These are phyloP conservation scores for Eupithecia inturbata DNA, from an alignment of 2,888 invertebrate species.

Conservation along the genomic window DNA sequence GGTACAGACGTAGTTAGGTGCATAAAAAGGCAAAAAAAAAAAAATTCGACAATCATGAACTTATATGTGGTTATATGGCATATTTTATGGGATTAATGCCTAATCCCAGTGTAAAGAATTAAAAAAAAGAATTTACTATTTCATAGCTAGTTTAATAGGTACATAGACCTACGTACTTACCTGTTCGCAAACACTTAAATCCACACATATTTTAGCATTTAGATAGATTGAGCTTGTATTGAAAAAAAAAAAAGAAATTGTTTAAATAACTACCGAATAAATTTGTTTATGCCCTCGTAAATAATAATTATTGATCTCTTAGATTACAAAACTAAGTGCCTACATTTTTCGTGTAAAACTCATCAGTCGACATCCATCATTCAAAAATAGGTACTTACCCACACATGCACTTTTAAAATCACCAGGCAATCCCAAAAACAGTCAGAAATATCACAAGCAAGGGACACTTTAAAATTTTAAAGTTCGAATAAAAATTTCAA, in stretches of 20 bases:
- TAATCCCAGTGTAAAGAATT: no score
- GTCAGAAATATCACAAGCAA: constrained; percentile 9
- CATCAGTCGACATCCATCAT: neutral
- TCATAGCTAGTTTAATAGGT: no score
- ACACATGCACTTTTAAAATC: constrained; percentile 11
- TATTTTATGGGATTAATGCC: no score
- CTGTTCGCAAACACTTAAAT: neutral
- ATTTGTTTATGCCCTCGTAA: no score
- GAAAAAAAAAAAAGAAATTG: no score
- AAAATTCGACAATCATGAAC: neutral
- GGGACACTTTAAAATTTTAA: neutral
- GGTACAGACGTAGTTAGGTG: neutral
- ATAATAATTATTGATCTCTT: no score
- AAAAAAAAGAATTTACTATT: no score
- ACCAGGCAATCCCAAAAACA: constrained; percentile 21
- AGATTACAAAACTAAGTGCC: neutral
- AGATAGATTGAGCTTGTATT: no score
- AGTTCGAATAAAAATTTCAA: constrained; percentile 11
- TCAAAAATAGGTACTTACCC: neutral
- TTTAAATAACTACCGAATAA: no score
- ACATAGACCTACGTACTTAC: no score
- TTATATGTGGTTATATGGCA: no score
- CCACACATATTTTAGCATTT: no score
- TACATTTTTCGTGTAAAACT: neutral
- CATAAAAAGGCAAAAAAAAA: fast-evolving